Evolutionary conservation across 2,888 invertebrate species (phyloP), one percentile per base, ranked within the genome.

Genomic region (Polymixis lichenea): DNA sequence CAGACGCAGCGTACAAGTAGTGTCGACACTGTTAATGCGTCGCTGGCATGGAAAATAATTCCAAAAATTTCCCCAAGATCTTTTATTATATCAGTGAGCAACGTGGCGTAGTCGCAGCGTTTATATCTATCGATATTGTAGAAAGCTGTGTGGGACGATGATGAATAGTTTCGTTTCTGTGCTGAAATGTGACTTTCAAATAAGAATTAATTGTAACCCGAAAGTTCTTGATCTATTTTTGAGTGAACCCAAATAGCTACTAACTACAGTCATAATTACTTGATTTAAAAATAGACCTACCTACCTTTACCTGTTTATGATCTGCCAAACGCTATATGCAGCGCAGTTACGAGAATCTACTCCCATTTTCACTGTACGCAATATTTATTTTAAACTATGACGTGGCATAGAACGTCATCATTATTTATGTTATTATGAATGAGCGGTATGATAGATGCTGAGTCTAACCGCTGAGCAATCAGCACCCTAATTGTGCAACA

Each of bases 321-420:
- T 46, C 46, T 60, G 17, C 51, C 51, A 58, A 58, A n/a, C 11
- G 22, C 3, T 32, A 9, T 22, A 67, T 0, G 1, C 22, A 53
- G 38, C 11, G 19, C n/a, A 32, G 8, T 28, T 28, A 55, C 17
- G 19, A 66, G 49, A 76, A 61, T 55, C 19, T 5, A 55, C 53
- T 69, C 25, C 76, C 22, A 74, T 32, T 68, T 58, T 28, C 13
- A 38, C 22, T 62, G 28, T n/a, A 70, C 66, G 69, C 15, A 82
- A 82, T 61, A 51, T 72, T 85, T 82, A 85, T 85, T 82, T 83
- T 56, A 56, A 67, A 53, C 19, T 5, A 53, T 83, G 86, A 73
- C 73, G 78, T 82, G n/a, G 32, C 28, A 9, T 1, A 6, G 13
- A 8, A 56, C 77, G 72, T 82, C 77, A 77, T 70, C 46, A 64